Percentiles rank a stretch among this genome's conserved stretches.
Conservation (phyloP, 2,797 vertebrate genomes). For the Pterois miles region DNA sequence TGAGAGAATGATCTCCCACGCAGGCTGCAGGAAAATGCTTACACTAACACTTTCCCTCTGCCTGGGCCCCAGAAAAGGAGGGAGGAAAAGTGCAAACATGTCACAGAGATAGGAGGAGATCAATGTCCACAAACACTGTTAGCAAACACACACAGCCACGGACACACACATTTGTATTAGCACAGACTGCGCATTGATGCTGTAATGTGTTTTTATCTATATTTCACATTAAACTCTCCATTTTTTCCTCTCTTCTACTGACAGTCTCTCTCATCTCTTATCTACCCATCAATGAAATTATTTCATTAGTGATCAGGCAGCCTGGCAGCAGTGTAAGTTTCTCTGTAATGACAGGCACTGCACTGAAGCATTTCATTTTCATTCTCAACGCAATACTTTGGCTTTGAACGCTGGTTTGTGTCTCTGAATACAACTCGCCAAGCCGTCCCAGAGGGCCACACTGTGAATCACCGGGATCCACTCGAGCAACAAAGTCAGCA, state of each 20-base stretch:
- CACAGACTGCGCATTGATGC: conserved; percentile 20
- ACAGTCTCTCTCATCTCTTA: conserved; percentile 25
- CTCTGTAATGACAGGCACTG: conserved; percentile 37
- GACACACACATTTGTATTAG: conserved; percentile 18
- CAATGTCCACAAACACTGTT: conserved; percentile 60
- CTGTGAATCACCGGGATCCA: conserved; percentile 32
- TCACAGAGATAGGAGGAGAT: conserved; percentile 57
- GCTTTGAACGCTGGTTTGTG: conserved; percentile 61
- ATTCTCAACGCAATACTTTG: conserved; percentile 34
- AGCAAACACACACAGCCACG: conserved; percentile 43
- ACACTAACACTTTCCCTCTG: conserved; percentile 65
- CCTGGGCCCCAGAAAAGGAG: conserved; percentile 21
- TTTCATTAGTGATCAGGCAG: conserved; percentile 52
- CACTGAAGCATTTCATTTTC: conserved; percentile 42
- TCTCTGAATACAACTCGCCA: conserved; percentile 42
- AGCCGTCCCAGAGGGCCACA: conserved; percentile 40
- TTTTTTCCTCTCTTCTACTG: neutral
- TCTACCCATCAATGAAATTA: conserved; percentile 56
- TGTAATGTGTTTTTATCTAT: conserved; percentile 21
- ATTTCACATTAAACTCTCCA: neutral
- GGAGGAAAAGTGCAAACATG: conserved; percentile 47
- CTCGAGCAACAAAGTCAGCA: conserved; percentile 30
- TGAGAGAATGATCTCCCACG: conserved; percentile 74
- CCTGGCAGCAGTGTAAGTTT: conserved; percentile 21
- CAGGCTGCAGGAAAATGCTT: conserved; percentile 70